Evolutionary conservation across 2,888 invertebrate genomes (phyloP).

Genomic region (Agrilus cyanescens): DNA sequence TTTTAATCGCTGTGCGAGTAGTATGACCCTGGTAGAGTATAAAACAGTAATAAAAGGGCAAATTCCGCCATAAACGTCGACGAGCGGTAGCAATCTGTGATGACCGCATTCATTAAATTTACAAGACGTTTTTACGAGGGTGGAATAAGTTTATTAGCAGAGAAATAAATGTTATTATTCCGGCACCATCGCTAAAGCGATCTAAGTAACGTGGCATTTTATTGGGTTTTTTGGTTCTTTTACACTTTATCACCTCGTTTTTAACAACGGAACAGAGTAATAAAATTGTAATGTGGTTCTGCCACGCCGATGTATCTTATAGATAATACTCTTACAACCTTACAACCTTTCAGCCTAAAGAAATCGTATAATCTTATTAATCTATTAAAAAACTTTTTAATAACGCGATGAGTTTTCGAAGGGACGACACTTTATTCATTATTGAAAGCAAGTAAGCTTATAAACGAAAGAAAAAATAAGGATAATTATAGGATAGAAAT

Average conservation of each 20-base stretch:
- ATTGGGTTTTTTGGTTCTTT: conserved; percentile 10
- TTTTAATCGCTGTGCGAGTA: too few species aligned
- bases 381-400: too few species aligned
- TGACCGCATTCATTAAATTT: conserved; percentile 12
- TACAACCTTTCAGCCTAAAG: too few species aligned
- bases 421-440: too few species aligned
- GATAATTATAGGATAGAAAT: too few species aligned
- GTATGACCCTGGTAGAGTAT: background rate
- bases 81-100: conserved; percentile 1
- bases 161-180: conserved; percentile 9
- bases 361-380: too few species aligned
- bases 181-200: conserved; percentile 9
- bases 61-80: conserved; percentile 2
- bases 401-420: too few species aligned
- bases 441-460: too few species aligned
- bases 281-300: too few species aligned
- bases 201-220: conserved; percentile 11
- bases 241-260: conserved; percentile 7
- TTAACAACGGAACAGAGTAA: background rate
- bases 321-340: too few species aligned
- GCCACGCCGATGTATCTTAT: too few species aligned
- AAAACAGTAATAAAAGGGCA: conserved; percentile 7
- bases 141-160: conserved; percentile 8
- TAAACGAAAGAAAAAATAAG: too few species aligned
- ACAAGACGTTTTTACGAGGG: conserved; percentile 10